phyloP scores from a whole-genome alignment of 2,888 invertebrate genomes.

The Caradrina clavipalpis region DNA sequence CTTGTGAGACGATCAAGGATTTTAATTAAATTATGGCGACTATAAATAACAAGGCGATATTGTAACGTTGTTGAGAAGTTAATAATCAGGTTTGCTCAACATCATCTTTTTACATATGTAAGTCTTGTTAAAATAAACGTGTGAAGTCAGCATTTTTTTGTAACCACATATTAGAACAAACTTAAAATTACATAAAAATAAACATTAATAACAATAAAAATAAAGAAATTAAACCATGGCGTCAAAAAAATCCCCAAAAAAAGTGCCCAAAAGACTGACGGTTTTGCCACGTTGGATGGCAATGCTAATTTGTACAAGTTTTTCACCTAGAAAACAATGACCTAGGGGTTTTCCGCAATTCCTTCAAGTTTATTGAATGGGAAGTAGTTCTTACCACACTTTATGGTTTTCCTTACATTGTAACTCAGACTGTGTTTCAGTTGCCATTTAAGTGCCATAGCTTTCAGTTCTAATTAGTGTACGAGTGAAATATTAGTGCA shows the following conservation, averaged over 20 bases:
- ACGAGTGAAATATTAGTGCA: slow-evolving; percentile 16
- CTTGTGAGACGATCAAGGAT: slow-evolving; percentile 39
- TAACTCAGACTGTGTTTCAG: slow-evolving; percentile 41
- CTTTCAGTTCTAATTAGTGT: slow-evolving; percentile 47
- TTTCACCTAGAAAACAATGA: slow-evolving; percentile 1
- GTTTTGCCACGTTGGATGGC: too few species aligned
- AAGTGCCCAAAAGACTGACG: too few species aligned
- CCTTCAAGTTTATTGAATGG: slow-evolving; percentile 37
- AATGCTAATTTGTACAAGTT: background rate
- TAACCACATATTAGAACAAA: background rate
- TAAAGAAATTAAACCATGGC: too few species aligned
- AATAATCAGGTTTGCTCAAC: slow-evolving; percentile 7
- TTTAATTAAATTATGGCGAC: slow-evolving; percentile 38
- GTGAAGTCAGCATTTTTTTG: slow-evolving; percentile 2
- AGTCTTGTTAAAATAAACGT: slow-evolving; percentile 24
- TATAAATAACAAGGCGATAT: slow-evolving; percentile 36
- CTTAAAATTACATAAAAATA: too few species aligned
- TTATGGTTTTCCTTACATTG: slow-evolving; percentile 62
- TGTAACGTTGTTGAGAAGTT: slow-evolving; percentile 8
- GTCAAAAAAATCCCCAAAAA: too few species aligned
- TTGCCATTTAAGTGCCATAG: slow-evolving; percentile 40
- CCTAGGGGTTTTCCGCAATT: slow-evolving; percentile 27
- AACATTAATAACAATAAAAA: too few species aligned
- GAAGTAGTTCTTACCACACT: slow-evolving; percentile 24
- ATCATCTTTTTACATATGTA: slow-evolving; percentile 11